Conservation (phyloP, 2,797 vertebrate species). For the Galagoides demidoff region DNA sequence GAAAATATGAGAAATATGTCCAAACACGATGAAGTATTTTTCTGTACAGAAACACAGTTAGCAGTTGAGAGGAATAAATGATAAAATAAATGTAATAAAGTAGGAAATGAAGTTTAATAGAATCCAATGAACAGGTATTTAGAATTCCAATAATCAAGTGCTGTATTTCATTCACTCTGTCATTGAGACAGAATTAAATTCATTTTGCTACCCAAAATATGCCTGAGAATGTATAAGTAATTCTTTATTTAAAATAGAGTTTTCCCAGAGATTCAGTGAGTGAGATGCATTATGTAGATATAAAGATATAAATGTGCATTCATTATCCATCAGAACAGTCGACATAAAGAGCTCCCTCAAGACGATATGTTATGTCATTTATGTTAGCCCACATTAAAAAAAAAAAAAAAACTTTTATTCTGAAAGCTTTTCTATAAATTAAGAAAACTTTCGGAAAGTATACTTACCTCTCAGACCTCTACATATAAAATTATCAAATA, state of each 20-base stretch:
- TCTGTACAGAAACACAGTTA: not conserved
- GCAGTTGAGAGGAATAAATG: not conserved
- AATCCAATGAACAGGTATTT: not conserved
- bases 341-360: not conserved
- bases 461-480: not conserved
- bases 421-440: not conserved
- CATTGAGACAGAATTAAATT: not conserved
- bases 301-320: not conserved
- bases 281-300: not conserved
- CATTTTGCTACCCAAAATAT: not conserved
- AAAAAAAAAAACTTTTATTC: not conserved
- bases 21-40: not conserved
- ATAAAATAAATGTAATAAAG: not conserved
- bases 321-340: not conserved
- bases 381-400: not conserved
- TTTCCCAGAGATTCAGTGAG: not conserved
- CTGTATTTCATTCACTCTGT: not conserved
- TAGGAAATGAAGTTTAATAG: not conserved
- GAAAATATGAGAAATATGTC: not conserved
- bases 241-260: conserved; percentile 19
- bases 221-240: not conserved
- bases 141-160: not conserved
- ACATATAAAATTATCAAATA: not conserved
- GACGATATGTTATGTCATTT: not conserved
- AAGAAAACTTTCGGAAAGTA: conserved; percentile 18